Percentiles rank a stretch among this genome's conserved stretches.
Conservation (phyloP, 1,140 invertebrate species). For the Tetramorium parvispinum region DNA sequence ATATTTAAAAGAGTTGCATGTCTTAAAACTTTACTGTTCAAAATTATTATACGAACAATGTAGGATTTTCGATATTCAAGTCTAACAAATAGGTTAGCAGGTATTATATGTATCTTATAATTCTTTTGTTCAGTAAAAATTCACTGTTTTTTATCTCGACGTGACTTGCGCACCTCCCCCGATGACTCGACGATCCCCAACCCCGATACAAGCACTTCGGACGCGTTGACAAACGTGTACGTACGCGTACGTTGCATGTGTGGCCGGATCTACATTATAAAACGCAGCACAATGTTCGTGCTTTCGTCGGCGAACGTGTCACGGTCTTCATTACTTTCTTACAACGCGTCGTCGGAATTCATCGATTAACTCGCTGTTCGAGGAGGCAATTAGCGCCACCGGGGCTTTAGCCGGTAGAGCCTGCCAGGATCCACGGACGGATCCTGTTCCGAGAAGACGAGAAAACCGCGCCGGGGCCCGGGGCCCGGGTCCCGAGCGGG, state of each 20-base stretch:
- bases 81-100: neutral
- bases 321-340: slow-evolving; percentile 61
- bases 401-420: neutral
- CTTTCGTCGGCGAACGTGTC: slow-evolving; percentile 42
- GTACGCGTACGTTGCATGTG: too few relatives aligned
- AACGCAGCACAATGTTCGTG: neutral
- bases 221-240: slow-evolving; percentile 40
- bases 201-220: slow-evolving; percentile 13
- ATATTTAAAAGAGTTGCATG: neutral
- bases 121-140: slow-evolving; percentile 18
- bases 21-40: neutral
- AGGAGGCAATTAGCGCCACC: slow-evolving; percentile 56
- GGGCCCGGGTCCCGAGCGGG: neutral
- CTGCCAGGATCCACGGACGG: slow-evolving; percentile 10
- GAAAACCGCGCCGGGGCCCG: slow-evolving; percentile 16
- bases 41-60: neutral
- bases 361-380: slow-evolving; percentile 56
- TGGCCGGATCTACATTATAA: slow-evolving; percentile 9
- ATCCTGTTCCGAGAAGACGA: slow-evolving; percentile 56
- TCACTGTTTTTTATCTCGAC: slow-evolving; percentile 31
- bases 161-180: slow-evolving; percentile 38
- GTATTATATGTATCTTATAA: neutral
- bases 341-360: slow-evolving; percentile 53
- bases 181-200: slow-evolving; percentile 47
- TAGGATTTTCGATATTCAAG: neutral